Evolutionary conservation across 1,140 invertebrate species (phyloP).

Genomic region (Dinoponera quadriceps): DNA sequence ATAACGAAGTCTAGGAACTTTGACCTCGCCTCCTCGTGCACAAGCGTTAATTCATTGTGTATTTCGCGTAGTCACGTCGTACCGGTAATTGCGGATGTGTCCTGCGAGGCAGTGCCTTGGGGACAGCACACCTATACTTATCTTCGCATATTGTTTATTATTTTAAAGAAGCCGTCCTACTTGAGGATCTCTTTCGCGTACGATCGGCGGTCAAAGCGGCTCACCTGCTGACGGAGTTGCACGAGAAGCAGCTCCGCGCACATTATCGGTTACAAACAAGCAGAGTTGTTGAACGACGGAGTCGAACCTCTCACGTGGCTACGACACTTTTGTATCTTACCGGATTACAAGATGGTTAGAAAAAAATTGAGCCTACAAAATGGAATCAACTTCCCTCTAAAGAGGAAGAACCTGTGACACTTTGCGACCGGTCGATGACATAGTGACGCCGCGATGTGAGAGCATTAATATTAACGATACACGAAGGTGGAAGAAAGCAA

Average conservation of each 20-base stretch:
- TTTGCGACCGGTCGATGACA: too few species aligned
- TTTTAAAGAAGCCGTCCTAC: conserved; percentile 2
- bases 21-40: conserved; percentile 11
- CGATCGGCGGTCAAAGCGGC: not conserved
- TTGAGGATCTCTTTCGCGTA: not conserved
- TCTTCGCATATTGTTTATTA: not conserved
- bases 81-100: conserved; percentile 54
- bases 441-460: too few species aligned
- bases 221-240: not conserved
- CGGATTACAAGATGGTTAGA: too few species aligned
- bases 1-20: conserved; percentile 38
- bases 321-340: too few species aligned
- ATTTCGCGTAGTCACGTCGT: conserved; percentile 33
- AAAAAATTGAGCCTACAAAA: too few species aligned
- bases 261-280: not conserved
- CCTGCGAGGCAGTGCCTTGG: not conserved
- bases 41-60: conserved; percentile 41
- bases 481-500: too few species aligned
- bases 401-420: too few species aligned
- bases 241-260: not conserved
- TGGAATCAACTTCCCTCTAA: too few species aligned
- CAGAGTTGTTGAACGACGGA: too few species aligned
- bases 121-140: not conserved
- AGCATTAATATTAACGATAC: too few species aligned
- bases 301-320: too few species aligned